Evolutionary conservation across 2,797 vertebrate genomes (phyloP).

Genomic region (Propithecus deckenii): DNA sequence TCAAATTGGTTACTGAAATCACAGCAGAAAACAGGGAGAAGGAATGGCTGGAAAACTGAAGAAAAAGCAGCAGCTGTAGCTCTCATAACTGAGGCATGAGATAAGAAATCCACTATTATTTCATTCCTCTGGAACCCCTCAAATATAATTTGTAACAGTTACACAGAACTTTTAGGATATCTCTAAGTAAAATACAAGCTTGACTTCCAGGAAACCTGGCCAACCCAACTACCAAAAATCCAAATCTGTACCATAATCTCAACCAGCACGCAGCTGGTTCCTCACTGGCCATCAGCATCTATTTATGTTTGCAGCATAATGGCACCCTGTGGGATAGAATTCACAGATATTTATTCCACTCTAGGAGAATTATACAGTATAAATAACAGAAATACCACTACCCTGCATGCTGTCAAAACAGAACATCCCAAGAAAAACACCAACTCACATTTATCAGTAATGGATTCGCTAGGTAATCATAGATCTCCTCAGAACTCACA

Average conservation of each 20-base stretch:
- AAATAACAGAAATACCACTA: background rate
- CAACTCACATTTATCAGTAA: conserved; percentile 38
- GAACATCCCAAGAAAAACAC: conserved; percentile 32
- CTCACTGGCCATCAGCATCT: background rate
- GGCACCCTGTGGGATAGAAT: background rate
- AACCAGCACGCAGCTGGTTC: background rate
- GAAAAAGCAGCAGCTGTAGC: background rate
- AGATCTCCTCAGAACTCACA: conserved; percentile 24
- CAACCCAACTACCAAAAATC: background rate
- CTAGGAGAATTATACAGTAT: background rate
- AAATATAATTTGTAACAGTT: background rate
- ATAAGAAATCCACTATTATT: background rate
- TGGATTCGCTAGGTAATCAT: background rate
- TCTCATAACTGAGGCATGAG: background rate
- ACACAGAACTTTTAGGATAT: background rate
- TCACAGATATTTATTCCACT: background rate
- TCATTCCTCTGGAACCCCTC: background rate
- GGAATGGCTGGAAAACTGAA: background rate
- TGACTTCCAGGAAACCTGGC: background rate
- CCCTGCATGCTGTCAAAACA: background rate
- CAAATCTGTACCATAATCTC: background rate
- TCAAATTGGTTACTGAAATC: background rate
- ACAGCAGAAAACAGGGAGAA: background rate
- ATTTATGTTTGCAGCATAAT: background rate
- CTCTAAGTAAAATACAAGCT: conserved; percentile 13